These are phyloP conservation scores for Aphodius sticticus DNA, from an alignment of 2,888 invertebrate species.

Conservation along the genomic window DNA sequence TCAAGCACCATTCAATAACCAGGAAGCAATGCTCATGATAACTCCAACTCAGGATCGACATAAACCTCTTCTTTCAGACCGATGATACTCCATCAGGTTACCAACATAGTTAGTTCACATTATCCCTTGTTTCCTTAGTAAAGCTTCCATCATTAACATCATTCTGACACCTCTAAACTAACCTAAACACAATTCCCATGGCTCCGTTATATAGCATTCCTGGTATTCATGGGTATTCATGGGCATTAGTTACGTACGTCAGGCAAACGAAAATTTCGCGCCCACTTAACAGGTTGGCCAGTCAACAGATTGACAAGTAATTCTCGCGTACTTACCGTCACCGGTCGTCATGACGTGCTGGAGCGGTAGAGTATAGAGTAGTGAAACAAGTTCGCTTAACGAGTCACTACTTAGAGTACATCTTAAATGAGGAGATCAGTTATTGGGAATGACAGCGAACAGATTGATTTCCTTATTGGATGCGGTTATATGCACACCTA, in stretches of 20 bases:
- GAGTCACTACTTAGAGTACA: constrained; percentile 31
- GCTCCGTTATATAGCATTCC: not conserved
- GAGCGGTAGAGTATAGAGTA: not conserved
- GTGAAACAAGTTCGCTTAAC: constrained; percentile 22
- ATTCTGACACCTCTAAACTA: not conserved
- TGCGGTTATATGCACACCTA: constrained; percentile 36
- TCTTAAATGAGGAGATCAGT: constrained; percentile 39
- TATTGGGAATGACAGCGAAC: constrained; percentile 40
- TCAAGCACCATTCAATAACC: no score
- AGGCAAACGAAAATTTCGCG: constrained; percentile 22
- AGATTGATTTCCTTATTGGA: constrained; percentile 43
- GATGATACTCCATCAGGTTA: not conserved
- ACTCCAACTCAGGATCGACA: no score
- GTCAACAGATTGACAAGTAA: constrained; percentile 19
- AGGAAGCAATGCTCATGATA: no score
- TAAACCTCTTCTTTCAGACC: not conserved
- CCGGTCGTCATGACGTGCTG: not conserved
- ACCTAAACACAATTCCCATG: not conserved
- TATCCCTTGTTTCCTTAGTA: not conserved
- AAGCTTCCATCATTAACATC: not conserved
- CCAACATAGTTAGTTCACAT: not conserved
- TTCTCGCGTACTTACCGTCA: constrained; percentile 12
- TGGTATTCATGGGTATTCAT: not conserved
- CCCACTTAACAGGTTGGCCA: constrained; percentile 20
- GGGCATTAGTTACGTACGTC: not conserved